Evolutionary conservation across 2,113 vertebrate species (phyloP).

Genomic region (Peromyscus maniculatus): DNA sequence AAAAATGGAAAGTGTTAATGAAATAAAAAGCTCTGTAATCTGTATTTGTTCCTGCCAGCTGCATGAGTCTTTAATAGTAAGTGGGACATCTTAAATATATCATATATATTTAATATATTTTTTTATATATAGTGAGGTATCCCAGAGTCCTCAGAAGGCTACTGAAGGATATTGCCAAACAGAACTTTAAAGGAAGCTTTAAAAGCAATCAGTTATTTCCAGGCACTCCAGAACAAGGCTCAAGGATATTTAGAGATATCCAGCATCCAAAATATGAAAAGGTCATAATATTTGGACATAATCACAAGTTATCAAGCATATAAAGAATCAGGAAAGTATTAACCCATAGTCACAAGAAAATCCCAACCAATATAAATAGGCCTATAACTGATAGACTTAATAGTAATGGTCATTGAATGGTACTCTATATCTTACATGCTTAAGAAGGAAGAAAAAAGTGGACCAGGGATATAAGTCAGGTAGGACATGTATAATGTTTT

Average conservation of each 20-base stretch:
- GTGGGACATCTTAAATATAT: not conserved
- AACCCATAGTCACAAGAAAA: not conserved
- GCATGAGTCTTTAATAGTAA: slow-evolving; percentile 12
- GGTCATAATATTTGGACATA: not conserved
- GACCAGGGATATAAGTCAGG: not conserved
- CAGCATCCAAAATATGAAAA: not conserved
- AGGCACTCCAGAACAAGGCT: not conserved
- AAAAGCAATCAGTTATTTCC: not conserved
- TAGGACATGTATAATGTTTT: not conserved
- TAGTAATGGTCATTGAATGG: not conserved
- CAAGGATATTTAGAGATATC: slow-evolving; percentile 15
- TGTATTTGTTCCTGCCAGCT: not conserved
- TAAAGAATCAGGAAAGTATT: not conserved
- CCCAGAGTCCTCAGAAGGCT: not conserved
- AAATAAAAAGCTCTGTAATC: not conserved
- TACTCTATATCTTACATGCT: not conserved
- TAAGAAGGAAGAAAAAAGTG: not conserved
- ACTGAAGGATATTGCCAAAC: not conserved
- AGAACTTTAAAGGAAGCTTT: not conserved
- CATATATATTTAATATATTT: not conserved
- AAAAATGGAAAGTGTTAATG: not conserved
- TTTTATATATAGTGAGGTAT: not conserved
- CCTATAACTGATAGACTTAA: not conserved
- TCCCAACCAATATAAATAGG: not conserved
- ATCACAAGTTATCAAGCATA: not conserved